Percentiles rank a stretch among this genome's conserved stretches.
Conservation (phyloP, 2,797 vertebrate genomes). For the Meda fulgida region DNA sequence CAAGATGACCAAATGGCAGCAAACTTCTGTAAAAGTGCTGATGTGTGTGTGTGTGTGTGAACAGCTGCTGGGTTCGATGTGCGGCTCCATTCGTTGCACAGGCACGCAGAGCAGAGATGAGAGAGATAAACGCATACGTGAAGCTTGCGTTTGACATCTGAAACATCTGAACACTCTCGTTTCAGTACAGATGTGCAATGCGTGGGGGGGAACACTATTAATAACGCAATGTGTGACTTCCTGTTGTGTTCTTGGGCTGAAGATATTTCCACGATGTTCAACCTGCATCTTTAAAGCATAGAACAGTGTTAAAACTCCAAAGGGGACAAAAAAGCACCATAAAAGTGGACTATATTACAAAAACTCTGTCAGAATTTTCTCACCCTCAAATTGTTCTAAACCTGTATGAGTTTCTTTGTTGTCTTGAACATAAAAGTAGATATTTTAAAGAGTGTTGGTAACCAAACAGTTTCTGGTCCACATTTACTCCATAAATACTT, state of each 20-base stretch:
- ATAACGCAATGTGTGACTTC: conserved; percentile 55
- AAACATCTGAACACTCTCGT: conserved; percentile 36
- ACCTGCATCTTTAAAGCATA: conserved; percentile 63
- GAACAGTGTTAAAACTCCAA: background rate
- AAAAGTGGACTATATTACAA: background rate
- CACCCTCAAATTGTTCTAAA: background rate
- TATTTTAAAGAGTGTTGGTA: background rate
- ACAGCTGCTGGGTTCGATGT: conserved; percentile 76
- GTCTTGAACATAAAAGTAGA: background rate
- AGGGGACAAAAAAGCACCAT: background rate
- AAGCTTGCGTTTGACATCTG: conserved; percentile 66
- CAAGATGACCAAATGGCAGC: conserved; percentile 15
- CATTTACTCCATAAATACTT: no score
- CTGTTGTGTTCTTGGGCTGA: conserved; percentile 34
- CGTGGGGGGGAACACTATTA: conserved; percentile 51
- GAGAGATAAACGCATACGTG: conserved; percentile 70
- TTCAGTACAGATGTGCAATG: conserved; percentile 57
- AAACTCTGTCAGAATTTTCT: background rate
- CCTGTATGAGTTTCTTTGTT: background rate
- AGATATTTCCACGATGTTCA: conserved; percentile 57
- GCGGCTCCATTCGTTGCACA: conserved; percentile 62
- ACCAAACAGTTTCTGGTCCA: no score
- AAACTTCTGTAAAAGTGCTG: conserved; percentile 10
- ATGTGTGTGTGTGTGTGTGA: conserved; percentile 23
- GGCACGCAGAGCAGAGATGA: conserved; percentile 50